Evolutionary conservation across 1,140 invertebrate genomes (phyloP).

Genomic region (Aricia agestis): DNA sequence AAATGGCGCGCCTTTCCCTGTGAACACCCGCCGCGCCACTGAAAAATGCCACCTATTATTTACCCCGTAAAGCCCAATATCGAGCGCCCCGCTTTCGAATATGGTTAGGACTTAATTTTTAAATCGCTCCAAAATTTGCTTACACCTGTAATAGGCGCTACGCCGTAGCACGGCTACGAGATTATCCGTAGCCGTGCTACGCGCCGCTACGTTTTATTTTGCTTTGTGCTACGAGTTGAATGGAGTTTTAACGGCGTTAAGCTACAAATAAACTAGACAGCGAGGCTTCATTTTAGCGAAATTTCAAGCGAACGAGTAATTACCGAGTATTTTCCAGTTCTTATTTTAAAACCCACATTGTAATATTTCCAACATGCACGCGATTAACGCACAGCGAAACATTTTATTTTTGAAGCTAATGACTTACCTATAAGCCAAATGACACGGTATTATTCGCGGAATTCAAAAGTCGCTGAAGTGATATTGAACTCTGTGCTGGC

Average conservation of each 20-base stretch:
- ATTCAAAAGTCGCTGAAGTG: not conserved
- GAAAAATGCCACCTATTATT: slow-evolving; percentile 10
- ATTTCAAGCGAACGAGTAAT: not conserved
- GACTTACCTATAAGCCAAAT: slow-evolving; percentile 22
- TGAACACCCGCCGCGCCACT: not conserved
- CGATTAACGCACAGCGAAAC: slow-evolving; percentile 7
- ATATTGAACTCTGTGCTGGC: not conserved
- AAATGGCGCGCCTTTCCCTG: not conserved
- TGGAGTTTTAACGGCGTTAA: not conserved
- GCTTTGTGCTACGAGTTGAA: not conserved
- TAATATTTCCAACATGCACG: not conserved
- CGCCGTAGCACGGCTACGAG: not conserved
- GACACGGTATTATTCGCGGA: slow-evolving; percentile 6
- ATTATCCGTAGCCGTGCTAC: not conserved
- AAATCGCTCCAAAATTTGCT: not conserved
- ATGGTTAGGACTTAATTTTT: not conserved
- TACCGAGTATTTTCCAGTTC: not conserved
- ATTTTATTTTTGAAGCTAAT: slow-evolving; percentile 20
- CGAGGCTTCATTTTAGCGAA: not conserved
- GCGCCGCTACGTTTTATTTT: not conserved
- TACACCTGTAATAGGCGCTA: not conserved
- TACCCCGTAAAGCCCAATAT: not conserved
- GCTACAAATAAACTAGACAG: not conserved
- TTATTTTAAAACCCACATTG: not conserved
- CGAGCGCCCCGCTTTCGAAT: not conserved